These are phyloP conservation scores for Amphimallon solstitiale DNA, from an alignment of 2,888 invertebrate genomes.

Conservation along the genomic window DNA sequence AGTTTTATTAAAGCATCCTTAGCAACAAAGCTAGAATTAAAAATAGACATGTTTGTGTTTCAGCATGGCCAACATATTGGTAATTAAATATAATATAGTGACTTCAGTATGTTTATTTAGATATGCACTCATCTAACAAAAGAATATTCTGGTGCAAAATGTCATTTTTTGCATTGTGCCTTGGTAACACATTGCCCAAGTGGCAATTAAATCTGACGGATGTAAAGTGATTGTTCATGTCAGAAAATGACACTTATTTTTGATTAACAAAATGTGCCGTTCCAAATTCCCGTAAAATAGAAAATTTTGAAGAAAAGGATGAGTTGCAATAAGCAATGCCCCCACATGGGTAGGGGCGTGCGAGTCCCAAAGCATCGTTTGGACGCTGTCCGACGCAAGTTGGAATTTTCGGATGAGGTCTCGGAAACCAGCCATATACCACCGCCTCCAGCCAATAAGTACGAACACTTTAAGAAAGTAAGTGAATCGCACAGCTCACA, in stretches of 20 bases:
- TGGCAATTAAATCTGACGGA: background rate
- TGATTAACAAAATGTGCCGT: slow-evolving; percentile 15
- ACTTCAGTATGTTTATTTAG: no score
- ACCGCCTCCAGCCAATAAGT: background rate
- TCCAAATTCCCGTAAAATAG: slow-evolving; percentile 25
- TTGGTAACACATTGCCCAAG: slow-evolving; percentile 9
- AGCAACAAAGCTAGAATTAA: no score
- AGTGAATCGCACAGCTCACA: slow-evolving; percentile 17
- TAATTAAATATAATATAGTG: no score
- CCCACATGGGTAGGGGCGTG: background rate
- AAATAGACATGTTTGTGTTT: no score
- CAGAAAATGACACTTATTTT: slow-evolving; percentile 15
- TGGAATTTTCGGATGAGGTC: slow-evolving; percentile 7
- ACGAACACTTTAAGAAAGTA: slow-evolving; percentile 12
- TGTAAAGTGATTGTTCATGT: background rate
- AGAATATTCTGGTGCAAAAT: background rate
- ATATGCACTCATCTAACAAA: no score
- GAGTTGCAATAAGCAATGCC: slow-evolving; percentile 12
- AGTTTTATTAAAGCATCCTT: no score
- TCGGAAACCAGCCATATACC: background rate
- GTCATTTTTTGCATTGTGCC: background rate
- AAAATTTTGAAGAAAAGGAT: slow-evolving; percentile 4
- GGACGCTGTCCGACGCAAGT: slow-evolving; percentile 1
- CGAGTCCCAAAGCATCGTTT: background rate
- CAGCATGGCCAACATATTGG: no score